A percentile compares a stretch with the other conserved stretches of the same genome.
Evolutionary conservation across 1,140 invertebrate genomes (phyloP).

Genomic region (Tenebrio molitor): DNA sequence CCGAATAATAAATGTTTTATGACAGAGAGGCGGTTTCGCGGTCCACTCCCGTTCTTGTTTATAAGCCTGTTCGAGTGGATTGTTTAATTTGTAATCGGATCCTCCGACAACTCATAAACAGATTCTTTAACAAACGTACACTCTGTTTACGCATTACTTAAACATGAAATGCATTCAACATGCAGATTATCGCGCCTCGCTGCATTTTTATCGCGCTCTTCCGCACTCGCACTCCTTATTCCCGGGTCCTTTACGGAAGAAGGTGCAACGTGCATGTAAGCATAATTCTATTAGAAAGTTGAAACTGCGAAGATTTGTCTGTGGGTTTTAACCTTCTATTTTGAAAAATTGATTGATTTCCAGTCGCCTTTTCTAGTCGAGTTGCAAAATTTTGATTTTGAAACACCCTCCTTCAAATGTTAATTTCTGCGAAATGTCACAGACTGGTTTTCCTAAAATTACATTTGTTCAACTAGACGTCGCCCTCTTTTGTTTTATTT

Average conservation of each 20-base stretch:
- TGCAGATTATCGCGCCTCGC: not conserved
- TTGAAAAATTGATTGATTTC: not conserved
- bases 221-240: too few species aligned
- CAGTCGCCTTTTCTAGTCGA: not conserved
- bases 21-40: slow-evolving; percentile 28
- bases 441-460: too few species aligned
- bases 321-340: slow-evolving; percentile 6
- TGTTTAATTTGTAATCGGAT: slow-evolving; percentile 10
- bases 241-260: not conserved
- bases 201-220: too few species aligned
- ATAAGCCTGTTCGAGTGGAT: slow-evolving; percentile 2
- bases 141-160: not conserved
- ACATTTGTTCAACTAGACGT: too few species aligned
- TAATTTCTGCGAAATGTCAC: not conserved
- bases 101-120: slow-evolving; percentile 1
- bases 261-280: not conserved
- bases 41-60: slow-evolving; percentile 25
- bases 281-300: slow-evolving; percentile 1
- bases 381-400: not conserved
- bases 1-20: slow-evolving; percentile 40
- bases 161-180: not conserved
- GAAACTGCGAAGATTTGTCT: not conserved
- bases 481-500: too few species aligned
- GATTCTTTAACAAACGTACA: slow-evolving; percentile 1
- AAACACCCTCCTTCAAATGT: not conserved